Conservation (phyloP, 1,140 invertebrate genomes). For the Drosophila mayri region DNA sequence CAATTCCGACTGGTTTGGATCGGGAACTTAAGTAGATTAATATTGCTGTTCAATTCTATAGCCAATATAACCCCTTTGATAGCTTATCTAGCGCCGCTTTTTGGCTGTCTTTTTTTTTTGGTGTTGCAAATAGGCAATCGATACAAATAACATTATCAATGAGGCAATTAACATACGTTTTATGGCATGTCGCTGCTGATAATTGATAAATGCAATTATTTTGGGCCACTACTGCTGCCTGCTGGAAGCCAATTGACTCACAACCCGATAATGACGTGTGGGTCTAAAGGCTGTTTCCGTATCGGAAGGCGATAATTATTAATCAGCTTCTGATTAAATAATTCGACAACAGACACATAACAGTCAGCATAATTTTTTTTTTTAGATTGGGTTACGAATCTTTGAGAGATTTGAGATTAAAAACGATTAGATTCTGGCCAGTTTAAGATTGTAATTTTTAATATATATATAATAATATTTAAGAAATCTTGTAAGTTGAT, state of each 20-base stretch:
- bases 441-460: not conserved
- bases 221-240: slow-evolving; percentile 3
- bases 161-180: slow-evolving; percentile 40
- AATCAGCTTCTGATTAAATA: slow-evolving; percentile 18
- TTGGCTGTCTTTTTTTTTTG: slow-evolving; percentile 15
- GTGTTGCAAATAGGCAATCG: slow-evolving; percentile 7
- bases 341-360: not conserved
- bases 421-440: not conserved
- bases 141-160: slow-evolving; percentile 20
- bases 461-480: no score
- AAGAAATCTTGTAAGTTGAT: no score
- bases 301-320: not conserved
- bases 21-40: slow-evolving; percentile 19
- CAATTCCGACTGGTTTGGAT: slow-evolving; percentile 39
- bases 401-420: no score
- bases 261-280: slow-evolving; percentile 50
- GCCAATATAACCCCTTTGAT: slow-evolving; percentile 53
- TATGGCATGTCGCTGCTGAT: slow-evolving; percentile 5
- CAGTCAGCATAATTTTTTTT: not conserved
- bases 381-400: not conserved
- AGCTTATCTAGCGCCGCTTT: slow-evolving; percentile 47
- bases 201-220: slow-evolving; percentile 18
- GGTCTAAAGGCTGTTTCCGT: slow-evolving; percentile 42
- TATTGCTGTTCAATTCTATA: slow-evolving; percentile 25
- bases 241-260: slow-evolving; percentile 42